A percentile compares a stretch with the other conserved stretches of the same genome.
Evolutionary conservation across 2,113 vertebrate species (phyloP).

Genomic region (Petroica traversi): DNA sequence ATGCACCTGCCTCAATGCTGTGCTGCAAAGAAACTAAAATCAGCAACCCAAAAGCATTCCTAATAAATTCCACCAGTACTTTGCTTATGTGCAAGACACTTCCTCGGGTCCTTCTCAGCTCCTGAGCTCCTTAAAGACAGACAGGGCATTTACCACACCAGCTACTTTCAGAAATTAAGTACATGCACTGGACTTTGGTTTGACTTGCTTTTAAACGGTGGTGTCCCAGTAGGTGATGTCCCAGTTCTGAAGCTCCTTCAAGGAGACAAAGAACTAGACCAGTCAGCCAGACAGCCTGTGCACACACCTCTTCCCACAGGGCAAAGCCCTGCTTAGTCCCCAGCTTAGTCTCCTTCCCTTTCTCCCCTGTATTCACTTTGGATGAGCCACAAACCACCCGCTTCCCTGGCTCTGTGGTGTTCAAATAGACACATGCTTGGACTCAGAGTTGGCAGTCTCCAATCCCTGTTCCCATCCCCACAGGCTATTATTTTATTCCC

Average conservation of each 20-base stretch:
- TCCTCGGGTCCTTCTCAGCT: neutral
- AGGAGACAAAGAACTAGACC: slow-evolving; percentile 32
- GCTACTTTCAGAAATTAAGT: neutral
- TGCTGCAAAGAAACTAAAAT: neutral
- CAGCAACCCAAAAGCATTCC: neutral
- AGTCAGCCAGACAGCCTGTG: neutral
- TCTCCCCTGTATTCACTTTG: neutral
- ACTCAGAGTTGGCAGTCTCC: rapidly evolving
- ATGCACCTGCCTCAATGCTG: neutral
- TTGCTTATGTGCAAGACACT: rapidly evolving
- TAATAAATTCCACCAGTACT: neutral
- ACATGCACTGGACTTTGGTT: neutral
- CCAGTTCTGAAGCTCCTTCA: slow-evolving; percentile 3
- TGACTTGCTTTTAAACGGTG: neutral
- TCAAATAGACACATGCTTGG: neutral
- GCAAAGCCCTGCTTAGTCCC: neutral
- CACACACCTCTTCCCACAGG: neutral
- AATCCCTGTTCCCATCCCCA: neutral
- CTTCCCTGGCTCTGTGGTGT: neutral
- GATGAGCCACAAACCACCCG: neutral
- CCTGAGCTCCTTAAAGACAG: neutral
- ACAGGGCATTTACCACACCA: neutral
- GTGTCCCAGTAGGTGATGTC: neutral
- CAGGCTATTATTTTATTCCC: neutral
- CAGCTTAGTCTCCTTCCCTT: neutral